Evolutionary conservation across 2,888 invertebrate species (phyloP), one percentile per base, ranked within the genome.

Genomic region (Ophion costatus): DNA sequence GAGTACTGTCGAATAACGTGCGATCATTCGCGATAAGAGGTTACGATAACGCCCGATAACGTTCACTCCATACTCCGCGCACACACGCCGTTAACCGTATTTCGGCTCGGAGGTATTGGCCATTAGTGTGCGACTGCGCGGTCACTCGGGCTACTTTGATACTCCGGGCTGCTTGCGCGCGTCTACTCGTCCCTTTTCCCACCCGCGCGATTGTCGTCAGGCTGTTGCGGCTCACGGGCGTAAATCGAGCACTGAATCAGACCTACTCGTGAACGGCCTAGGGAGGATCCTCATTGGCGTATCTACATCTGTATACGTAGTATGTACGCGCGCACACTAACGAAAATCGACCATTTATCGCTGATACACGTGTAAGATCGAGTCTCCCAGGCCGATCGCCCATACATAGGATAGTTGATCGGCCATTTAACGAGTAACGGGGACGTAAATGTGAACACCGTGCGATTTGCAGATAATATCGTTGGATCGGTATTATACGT

Each of bases 41-140:
- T 74, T 56, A 71, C 69, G 77, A 77, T 79, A 83, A 79, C 51
- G 73, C 61, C 51, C 73, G 71, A 77, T 83, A 71, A 80, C 70
- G 69, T 74, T 69, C 38, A 24, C 56, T 70, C 29, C 56, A 22
- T 45, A 57, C 66, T 71, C 22, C n/a, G 42, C 38, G 67, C 22
- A 42, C 38, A 42, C 14, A 42, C 67, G 22, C 9, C 38, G 38
- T 7, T 9, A 38, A 38, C 7, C 38, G 38, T 38, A 38, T 38
- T 38, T 38, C 38, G 38, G 5, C 6, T 6, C 7, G 38, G 38
- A 22, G 22, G 22, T 42, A 67, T 67, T 42, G 24, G 69, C 51
- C 24, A 29, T 38, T 51, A 51, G 42, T 70, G 56, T 24, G 51
- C 45, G 69, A 70, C 45, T 51, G 51, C 10, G 20, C 66, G 42